Base-by-base conservation (phyloP, 2,113 vertebrate species). In the Phalacrocorax brasilianus region DNA sequence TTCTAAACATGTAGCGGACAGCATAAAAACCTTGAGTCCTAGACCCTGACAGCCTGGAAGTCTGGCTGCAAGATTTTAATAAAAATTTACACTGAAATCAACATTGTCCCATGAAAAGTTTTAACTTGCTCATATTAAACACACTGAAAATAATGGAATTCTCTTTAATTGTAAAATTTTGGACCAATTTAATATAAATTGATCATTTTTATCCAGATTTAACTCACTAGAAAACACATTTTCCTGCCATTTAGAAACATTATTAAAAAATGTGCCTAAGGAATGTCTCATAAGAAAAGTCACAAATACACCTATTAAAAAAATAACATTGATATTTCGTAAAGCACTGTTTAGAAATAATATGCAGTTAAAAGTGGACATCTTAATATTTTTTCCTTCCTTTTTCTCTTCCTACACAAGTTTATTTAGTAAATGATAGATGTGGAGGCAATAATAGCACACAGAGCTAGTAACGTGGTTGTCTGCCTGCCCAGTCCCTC, bases 401-500 rank as follows among this genome's bases (percentile, higher is more conserved):
- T 85, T 94, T 91, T 44, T 77, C 38, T 63, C 11, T 71, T 90
- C 65, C 38, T 23, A 28, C 2, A 0, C 4, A 59, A 50, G 19
- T 70, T 88, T 77, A 40, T 70, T 82, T 47, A 62, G 22, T 38
- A 67, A 77, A 17, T 42, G 4, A 53, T 44, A 62, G 38, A 38
- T 71, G 30, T 7, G 44, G 32, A 73, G 53, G 9, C 44, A 83
- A 17, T 44, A 45, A 40, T 4, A 80, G 42, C 32, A 44, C 6
- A 38, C 30, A 63, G 4, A 83, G 27, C 13, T 24, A 19, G n/a
- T 32, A 68, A 26, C 0, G 0, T 23, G 3, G 17, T 16, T 65
- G 30, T 82, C 27, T 88, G 22, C 32, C 52, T 74, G 33, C 11
- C 17, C 71, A 50, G 58, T 19, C 30, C 14, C 24, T 49, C 24